phyloP scores from a whole-genome alignment of 1,140 invertebrate genomes.

The Pseudachorutes palmiensis region DNA sequence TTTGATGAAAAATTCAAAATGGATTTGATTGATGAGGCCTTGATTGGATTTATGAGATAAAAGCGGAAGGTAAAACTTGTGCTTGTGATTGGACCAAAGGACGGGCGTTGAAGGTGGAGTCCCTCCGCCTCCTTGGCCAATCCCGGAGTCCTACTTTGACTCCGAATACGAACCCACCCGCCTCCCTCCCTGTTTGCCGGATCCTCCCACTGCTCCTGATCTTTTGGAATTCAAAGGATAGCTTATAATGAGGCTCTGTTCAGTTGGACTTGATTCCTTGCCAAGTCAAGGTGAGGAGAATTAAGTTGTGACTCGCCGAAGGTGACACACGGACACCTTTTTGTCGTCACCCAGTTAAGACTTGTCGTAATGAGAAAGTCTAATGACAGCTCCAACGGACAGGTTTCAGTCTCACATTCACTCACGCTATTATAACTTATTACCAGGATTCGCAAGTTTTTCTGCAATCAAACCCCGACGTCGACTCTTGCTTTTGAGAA shows the following conservation, averaged over 20 bases:
- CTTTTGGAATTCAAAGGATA: constrained; percentile 4
- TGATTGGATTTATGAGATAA: background rate
- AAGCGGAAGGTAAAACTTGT: background rate
- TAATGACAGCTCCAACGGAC: background rate
- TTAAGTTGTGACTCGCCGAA: no score
- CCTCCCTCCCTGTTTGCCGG: background rate
- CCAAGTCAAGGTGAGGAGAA: background rate
- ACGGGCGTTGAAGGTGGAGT: background rate
- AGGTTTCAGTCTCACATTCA: background rate
- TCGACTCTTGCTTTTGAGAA: no score
- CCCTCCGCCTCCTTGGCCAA: background rate
- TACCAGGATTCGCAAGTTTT: constrained; percentile 2
- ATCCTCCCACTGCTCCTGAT: background rate
- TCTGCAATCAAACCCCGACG: background rate
- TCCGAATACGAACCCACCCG: background rate
- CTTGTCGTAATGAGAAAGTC: background rate
- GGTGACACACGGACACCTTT: background rate
- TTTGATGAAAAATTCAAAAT: no score
- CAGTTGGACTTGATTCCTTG: background rate
- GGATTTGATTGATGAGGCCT: no score
- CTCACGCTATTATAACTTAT: constrained; percentile 8
- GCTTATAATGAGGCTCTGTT: no score
- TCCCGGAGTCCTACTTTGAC: background rate
- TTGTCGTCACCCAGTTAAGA: background rate
- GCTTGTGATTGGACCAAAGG: background rate